Base-by-base conservation (phyloP, 2,797 vertebrate species). In the Argyrosomus regius region DNA sequence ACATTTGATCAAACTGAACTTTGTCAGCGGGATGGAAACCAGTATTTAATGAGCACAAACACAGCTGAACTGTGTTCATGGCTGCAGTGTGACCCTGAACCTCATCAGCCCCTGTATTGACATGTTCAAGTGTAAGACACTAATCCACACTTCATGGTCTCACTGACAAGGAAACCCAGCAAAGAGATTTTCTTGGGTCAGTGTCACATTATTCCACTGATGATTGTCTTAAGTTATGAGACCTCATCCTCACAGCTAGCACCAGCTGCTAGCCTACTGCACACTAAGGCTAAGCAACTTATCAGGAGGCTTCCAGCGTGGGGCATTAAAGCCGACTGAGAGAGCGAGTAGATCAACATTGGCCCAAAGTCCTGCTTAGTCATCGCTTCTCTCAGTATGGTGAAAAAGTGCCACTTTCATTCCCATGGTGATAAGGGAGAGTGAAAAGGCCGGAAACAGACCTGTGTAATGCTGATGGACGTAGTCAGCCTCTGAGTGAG, bases 401-500 rank as follows among this genome's bases (percentile, higher is more conserved):
- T 75, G 41, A 58, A 77, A 86, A 92, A 89, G 86, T 77, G 79
- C 72, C 78, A 86, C 82, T 86, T 85, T 88, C 80, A 75, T 82
- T 85, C 69, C 74, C 10, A 4, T 43, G 77, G 84, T 31, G 90
- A 92, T 91, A 89, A 90, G 87, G 59, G 64, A 58, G 80, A 68
- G 69, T 17, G 66, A 87, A 87, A 86, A 80, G 87, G 85, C 63
- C 66, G 79, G 82, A 89, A 89, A 88, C 83, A 66, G 88, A 90
- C 73, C 78, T 75, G 85, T 77, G 90, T 91, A 88, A 91, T 88
- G 85, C 92, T 94, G 91, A 93, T 91, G 86, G 92, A 92, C 88
- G 50, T 35, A 84, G 87, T 83, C 87, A 70, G 63, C 81, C 60
- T 66, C 69, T 49, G 76, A 60, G 77, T 12, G 54, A 87, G 85